Percentiles rank a stretch among this genome's conserved stretches.
Evolutionary conservation across 2,113 vertebrate species (phyloP).

Genomic region (Fukomys damarensis): DNA sequence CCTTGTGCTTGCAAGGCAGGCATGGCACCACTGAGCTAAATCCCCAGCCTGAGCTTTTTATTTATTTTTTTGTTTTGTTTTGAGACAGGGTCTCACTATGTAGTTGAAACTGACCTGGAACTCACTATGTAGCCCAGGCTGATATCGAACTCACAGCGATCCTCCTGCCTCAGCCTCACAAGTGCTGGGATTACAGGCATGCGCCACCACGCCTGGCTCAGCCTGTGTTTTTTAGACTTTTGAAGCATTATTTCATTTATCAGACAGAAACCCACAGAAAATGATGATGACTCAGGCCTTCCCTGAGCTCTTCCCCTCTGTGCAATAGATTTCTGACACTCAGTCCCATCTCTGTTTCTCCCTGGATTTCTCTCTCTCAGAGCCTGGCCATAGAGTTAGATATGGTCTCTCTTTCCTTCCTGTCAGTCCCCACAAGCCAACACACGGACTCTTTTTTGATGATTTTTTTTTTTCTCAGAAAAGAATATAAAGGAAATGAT

Average conservation of each 20-base stretch:
- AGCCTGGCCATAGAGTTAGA: background rate
- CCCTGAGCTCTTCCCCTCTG: background rate
- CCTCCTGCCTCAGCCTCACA: no score
- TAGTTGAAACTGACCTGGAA: no score
- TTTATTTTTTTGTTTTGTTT: no score
- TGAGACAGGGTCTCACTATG: no score
- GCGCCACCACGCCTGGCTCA: no score
- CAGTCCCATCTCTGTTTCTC: background rate
- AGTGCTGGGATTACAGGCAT: no score
- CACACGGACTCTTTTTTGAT: background rate
- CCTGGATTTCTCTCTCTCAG: background rate
- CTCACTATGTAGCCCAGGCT: no score
- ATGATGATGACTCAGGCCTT: background rate
- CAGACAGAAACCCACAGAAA: slow-evolving; percentile 5
- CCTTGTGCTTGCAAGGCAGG: no score
- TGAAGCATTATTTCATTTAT: background rate
- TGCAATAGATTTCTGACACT: background rate
- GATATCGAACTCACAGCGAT: no score
- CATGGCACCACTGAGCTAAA: no score
- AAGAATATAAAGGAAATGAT: background rate
- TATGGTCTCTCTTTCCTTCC: background rate
- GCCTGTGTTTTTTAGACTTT: background rate
- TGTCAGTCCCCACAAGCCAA: background rate
- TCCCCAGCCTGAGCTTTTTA: no score
- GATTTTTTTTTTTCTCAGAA: slow-evolving; percentile 18